Conservation (phyloP, 2,888 invertebrate species). For the Phanerotoma sp. region DNA sequence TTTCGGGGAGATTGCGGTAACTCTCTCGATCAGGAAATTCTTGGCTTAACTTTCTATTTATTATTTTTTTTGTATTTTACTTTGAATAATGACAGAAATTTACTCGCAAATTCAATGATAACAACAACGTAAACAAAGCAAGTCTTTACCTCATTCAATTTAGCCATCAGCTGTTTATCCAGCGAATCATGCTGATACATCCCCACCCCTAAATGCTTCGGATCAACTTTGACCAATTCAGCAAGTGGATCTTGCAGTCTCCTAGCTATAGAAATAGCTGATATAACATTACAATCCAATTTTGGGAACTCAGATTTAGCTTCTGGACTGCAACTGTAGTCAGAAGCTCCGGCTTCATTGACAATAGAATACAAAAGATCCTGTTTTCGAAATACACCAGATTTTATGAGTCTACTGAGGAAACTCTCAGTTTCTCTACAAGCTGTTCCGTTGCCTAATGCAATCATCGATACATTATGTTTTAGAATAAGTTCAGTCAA, state of each 20-base stretch:
- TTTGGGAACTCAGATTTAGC: conserved; percentile 82
- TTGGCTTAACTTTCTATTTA: no score
- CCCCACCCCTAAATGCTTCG: conserved; percentile 91
- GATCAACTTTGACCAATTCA: conserved; percentile 91
- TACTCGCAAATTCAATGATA: background rate
- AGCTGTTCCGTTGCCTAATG: conserved; percentile 88
- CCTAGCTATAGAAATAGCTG: conserved; percentile 77
- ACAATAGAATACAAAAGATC: conserved; percentile 78
- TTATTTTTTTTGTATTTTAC: no score
- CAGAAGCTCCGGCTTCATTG: conserved; percentile 88
- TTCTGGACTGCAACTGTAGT: conserved; percentile 85
- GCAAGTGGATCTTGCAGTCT: conserved; percentile 87
- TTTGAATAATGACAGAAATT: no score
- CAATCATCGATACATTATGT: conserved; percentile 74
- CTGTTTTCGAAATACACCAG: conserved; percentile 56
- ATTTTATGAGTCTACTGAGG: conserved; percentile 64
- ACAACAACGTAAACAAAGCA: background rate
- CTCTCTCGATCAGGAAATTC: no score
- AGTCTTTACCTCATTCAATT: conserved; percentile 70
- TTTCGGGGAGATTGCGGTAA: no score
- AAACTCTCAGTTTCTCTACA: conserved; percentile 85
- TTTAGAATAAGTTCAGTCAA: conserved; percentile 61
- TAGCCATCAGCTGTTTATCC: conserved; percentile 71
- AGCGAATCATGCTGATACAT: conserved; percentile 93
- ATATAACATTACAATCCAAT: conserved; percentile 79